Percentiles rank a stretch among this genome's conserved stretches.
phyloP scores from a whole-genome alignment of 2,797 vertebrate species.

The Melanotaenia trifasciata region DNA sequence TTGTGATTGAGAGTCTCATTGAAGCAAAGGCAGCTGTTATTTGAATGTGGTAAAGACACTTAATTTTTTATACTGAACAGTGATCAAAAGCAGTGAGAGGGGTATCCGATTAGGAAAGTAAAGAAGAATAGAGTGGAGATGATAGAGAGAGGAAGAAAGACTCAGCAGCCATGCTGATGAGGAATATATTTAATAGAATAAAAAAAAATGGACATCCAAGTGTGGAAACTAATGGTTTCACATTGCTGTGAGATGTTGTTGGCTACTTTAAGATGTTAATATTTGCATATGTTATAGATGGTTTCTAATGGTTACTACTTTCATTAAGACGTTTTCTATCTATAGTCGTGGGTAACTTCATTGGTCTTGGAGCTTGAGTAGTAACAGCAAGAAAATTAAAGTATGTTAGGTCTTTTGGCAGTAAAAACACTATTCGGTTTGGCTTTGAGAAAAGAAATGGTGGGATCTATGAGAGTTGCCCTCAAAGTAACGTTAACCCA shows the following conservation, averaged over 20 bases:
- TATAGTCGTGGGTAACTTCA: conserved; percentile 10
- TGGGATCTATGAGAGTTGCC: background rate
- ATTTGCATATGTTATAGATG: no score
- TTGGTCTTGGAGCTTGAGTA: background rate
- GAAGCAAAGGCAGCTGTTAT: conserved; percentile 34
- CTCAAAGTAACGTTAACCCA: background rate
- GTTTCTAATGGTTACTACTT: background rate
- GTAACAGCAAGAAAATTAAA: background rate
- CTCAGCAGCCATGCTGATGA: background rate
- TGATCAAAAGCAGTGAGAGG: conserved; percentile 32
- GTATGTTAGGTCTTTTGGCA: background rate
- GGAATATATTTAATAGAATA: background rate
- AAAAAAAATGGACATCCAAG: background rate
- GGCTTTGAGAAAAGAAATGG: background rate
- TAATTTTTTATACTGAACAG: conserved; percentile 22
- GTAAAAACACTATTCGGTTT: background rate
- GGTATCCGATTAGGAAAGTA: conserved; percentile 7
- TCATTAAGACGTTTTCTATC: conserved; percentile 2
- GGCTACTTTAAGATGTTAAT: conserved; percentile 6
- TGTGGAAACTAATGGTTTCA: background rate
- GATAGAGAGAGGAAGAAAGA: background rate
- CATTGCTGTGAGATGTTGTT: conserved; percentile 7
- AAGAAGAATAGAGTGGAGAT: background rate
- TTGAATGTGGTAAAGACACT: conserved; percentile 20
- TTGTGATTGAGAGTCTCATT: conserved; percentile 12